These are phyloP conservation scores for Ornithorhynchus anatinus DNA, from an alignment of 2,113 vertebrate genomes.

Conservation along the genomic window DNA sequence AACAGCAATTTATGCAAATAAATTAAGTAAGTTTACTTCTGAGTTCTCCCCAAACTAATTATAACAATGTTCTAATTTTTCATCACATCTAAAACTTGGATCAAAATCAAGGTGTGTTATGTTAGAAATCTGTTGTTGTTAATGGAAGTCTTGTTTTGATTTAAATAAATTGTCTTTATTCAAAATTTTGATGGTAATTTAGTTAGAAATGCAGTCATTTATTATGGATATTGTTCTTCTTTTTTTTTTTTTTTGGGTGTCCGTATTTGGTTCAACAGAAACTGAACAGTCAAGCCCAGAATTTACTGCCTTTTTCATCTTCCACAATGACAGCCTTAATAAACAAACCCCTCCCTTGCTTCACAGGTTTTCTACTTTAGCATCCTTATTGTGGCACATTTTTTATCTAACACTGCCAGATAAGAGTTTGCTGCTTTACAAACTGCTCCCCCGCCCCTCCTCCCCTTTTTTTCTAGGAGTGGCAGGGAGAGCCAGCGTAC, in stretches of 20 bases:
- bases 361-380: slow-evolving; percentile 42
- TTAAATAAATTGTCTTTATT: slow-evolving; percentile 71
- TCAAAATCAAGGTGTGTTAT: slow-evolving; percentile 68
- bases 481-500: too few relatives aligned
- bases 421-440: too few relatives aligned
- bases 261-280: slow-evolving; percentile 68
- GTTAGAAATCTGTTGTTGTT: slow-evolving; percentile 66
- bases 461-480: too few relatives aligned
- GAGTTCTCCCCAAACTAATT: slow-evolving; percentile 86
- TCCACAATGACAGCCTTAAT: slow-evolving; percentile 11
- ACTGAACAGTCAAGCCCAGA: slow-evolving; percentile 61
- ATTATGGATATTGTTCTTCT: slow-evolving; percentile 55
- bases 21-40: slow-evolving; percentile 87
- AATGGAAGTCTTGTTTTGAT: slow-evolving; percentile 68
- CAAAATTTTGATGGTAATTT: slow-evolving; percentile 74
- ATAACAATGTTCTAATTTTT: slow-evolving; percentile 83
- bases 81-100: slow-evolving; percentile 75
- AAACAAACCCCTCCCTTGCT: neutral
- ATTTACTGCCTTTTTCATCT: slow-evolving; percentile 9
- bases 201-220: slow-evolving; percentile 66
- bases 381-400: slow-evolving; percentile 17
- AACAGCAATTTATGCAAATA: slow-evolving; percentile 88
- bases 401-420: slow-evolving; percentile 21
- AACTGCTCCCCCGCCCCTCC: too few relatives aligned
- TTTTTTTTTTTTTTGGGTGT: slow-evolving; percentile 58